These are phyloP conservation scores for Lepidonotus clava DNA, from an alignment of 2,888 invertebrate genomes.

Conservation along the genomic window DNA sequence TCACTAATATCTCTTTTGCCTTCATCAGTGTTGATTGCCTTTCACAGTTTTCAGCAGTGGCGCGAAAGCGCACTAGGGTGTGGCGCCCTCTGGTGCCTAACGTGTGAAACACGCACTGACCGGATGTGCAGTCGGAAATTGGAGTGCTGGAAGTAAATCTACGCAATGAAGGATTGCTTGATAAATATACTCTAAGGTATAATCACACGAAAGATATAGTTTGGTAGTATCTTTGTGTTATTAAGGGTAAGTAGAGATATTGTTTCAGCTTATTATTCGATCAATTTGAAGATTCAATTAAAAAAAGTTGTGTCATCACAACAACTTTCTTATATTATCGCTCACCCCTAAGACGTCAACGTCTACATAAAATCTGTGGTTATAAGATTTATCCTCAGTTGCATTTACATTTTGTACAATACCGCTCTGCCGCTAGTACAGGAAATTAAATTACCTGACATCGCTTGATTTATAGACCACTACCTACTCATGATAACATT, in stretches of 20 bases:
- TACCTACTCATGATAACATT: not conserved
- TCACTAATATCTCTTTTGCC: no score
- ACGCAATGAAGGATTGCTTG: constrained; percentile 16
- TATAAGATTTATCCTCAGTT: not conserved
- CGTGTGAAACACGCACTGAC: no score
- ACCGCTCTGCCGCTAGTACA: not conserved
- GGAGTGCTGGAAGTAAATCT: not conserved
- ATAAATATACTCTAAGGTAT: not conserved
- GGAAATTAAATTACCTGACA: not conserved
- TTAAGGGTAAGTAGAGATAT: not conserved
- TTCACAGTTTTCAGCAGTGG: no score
- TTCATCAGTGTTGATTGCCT: no score
- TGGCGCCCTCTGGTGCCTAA: no score
- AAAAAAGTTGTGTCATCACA: not conserved
- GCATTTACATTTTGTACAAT: not conserved
- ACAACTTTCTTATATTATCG: constrained; percentile 30
- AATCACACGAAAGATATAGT: not conserved
- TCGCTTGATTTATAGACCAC: not conserved
- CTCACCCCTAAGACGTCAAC: not conserved
- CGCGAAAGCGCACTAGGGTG: no score
- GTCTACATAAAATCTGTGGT: not conserved
- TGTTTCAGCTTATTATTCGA: not conserved
- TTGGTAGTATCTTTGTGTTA: not conserved
- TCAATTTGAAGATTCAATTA: not conserved
- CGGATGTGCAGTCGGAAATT: no score